Conservation (phyloP, 1,140 invertebrate genomes). For the Cecropterus lyciades region DNA sequence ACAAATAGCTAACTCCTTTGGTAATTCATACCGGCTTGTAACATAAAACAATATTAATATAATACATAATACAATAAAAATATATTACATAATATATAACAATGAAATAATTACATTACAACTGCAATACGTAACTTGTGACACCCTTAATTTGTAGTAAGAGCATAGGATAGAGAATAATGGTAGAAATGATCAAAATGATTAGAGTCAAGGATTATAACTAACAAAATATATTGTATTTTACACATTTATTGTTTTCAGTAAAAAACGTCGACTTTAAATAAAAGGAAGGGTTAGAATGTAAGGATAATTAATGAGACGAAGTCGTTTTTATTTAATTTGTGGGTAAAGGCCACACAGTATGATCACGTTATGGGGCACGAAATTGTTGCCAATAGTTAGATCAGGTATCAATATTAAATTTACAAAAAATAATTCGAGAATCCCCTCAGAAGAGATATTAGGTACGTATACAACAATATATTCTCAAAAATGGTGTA, state of each 20-base stretch:
- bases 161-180: constrained; percentile 28
- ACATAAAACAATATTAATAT: constrained; percentile 55
- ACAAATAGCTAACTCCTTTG: constrained; percentile 79
- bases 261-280: too few species aligned
- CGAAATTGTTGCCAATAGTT: neutral
- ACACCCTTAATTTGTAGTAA: constrained; percentile 39
- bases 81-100: constrained; percentile 64
- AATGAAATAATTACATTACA: constrained; percentile 49
- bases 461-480: neutral
- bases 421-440: neutral
- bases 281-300: too few species aligned
- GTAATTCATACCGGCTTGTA: constrained; percentile 79
- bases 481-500: constrained; percentile 20
- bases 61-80: constrained; percentile 49
- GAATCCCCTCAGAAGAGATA: neutral
- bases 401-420: constrained; percentile 1
- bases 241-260: too few species aligned
- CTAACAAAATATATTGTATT: too few species aligned
- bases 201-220: neutral
- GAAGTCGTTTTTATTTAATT: neutral
- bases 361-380: neutral
- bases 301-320: neutral
- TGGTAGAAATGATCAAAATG: constrained; percentile 24
- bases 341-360: neutral
- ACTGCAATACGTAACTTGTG: constrained; percentile 54